Evolutionary conservation across 2,888 invertebrate species (phyloP), one percentile per base, ranked within the genome.

Genomic region (Ephialtes manifestator): DNA sequence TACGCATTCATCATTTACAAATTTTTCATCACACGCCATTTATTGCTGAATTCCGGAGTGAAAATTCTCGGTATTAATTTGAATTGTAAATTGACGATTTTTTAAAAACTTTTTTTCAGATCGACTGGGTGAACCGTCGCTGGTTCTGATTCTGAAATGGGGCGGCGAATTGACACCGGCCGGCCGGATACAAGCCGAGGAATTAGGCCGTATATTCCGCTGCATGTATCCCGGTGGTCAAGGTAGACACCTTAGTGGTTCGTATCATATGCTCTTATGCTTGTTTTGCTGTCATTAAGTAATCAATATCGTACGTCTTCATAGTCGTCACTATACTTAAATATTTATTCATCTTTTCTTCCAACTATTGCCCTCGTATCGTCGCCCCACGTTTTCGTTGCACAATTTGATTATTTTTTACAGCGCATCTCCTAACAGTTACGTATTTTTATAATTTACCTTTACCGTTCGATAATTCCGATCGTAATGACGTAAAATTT

Each of bases 151-250:
- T 87, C 95, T 99, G 86, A 99, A 99, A 95, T 99, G 99, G 99
- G 99, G 99, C 86, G 99, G 99, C 65, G 99, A 99, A 95, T 95
- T 99, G 92, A 99, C 99, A 8, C 99, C 99, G 0, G 99, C 99
- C 1, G 99, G 99, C 3, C 96, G 99, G 88, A 98, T 98, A 83
- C 99, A 99, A 95, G 99, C 99, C 0, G 99, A 99, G 95, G 99
- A 99, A 94, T 95, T 99, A 88, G 99, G 99, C 60, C 96, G 99
- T 90, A 99, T 99, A 94, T 99, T 99, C 95, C 97, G 99, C 88
- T 99, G 99, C 96, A 99, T 99, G 97, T 99, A 99, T 95, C 99
- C 99, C 13, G 99, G 99, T 79, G 99, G 99, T 88, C 99, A 99
- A 96, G 98, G 98, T 93, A 96, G 97, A 92, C 97, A 97, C 93